These are phyloP conservation scores for Drosophila neocordata DNA, from an alignment of 1,140 invertebrate genomes.

Conservation along the genomic window DNA sequence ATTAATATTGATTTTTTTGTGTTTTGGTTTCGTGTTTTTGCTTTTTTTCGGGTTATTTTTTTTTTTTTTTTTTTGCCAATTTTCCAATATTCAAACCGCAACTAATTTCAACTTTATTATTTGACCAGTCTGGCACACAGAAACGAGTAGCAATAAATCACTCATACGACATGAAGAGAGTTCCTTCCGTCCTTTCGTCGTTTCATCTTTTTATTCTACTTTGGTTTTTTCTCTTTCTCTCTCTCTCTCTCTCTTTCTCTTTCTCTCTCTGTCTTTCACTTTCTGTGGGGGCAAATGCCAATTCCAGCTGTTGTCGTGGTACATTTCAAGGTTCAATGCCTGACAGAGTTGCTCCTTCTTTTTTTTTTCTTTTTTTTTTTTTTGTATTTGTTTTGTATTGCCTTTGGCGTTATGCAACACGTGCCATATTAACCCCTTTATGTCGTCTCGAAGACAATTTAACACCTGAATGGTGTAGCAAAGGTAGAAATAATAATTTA, in stretches of 20 bases:
- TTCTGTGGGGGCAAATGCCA: not conserved
- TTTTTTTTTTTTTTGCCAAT: constrained; percentile 34
- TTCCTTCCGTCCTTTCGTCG: not conserved
- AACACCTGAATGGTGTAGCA: constrained; percentile 61
- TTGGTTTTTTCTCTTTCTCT: not conserved
- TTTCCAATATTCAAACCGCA: constrained; percentile 67
- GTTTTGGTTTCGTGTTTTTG: constrained; percentile 47
- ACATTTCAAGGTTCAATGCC: constrained; percentile 53
- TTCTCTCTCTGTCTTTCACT: no score
- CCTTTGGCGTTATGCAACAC: constrained; percentile 72
- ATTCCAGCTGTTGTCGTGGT: constrained; percentile 41
- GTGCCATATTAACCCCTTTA: constrained; percentile 58
- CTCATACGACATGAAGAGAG: constrained; percentile 59
- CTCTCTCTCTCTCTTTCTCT: not conserved
- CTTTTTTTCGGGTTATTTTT: not conserved
- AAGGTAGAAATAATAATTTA: constrained; percentile 68
- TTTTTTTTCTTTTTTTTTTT: constrained; percentile 19
- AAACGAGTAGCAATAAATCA: constrained; percentile 67
- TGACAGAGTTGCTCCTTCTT: constrained; percentile 13
- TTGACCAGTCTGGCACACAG: constrained; percentile 43
- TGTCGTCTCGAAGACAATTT: constrained; percentile 55
- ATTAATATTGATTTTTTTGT: not conserved
- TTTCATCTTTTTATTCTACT: not conserved
- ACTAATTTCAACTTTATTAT: constrained; percentile 80
- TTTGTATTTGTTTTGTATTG: constrained; percentile 55